These are phyloP conservation scores for Neoaliturus tenellus DNA, from an alignment of 2,888 invertebrate genomes.

Conservation along the genomic window DNA sequence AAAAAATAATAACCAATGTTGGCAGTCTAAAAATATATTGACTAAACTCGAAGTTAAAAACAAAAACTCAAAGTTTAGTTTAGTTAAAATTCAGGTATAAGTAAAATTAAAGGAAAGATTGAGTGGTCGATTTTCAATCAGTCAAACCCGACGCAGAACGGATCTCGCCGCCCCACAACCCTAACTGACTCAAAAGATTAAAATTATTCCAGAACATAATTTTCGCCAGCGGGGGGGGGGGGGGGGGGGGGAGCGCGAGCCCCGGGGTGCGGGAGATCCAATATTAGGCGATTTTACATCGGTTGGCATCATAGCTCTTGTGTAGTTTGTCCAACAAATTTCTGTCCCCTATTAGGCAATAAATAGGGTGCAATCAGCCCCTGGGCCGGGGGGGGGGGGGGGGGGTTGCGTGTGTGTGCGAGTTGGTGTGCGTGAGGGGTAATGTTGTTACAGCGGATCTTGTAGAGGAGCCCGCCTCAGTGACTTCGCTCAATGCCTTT, in stretches of 20 bases:
- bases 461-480: constrained; percentile 20
- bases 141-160: not conserved
- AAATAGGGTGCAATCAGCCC: constrained; percentile 51
- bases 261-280: not conserved
- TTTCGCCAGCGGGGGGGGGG: constrained; percentile 23
- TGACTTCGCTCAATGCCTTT: constrained; percentile 44
- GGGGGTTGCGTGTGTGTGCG: constrained; percentile 1
- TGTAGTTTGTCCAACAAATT: constrained; percentile 49
- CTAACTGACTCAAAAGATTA: constrained; percentile 46
- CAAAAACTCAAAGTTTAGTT: too few species aligned
- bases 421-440: not conserved
- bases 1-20: too few species aligned
- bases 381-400: not conserved
- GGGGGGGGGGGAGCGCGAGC: not conserved
- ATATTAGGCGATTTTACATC: constrained; percentile 52
- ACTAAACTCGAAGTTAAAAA: too few species aligned
- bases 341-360: constrained; percentile 51
- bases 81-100: too few species aligned
- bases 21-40: too few species aligned
- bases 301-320: constrained; percentile 31
- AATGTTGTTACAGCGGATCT: constrained; percentile 51
- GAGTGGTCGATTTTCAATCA: not conserved
- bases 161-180: not conserved
- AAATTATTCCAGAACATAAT: constrained; percentile 54
- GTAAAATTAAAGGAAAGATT: too few species aligned